Evolutionary conservation across 1,140 invertebrate genomes (phyloP), one percentile per base, ranked within the genome.

Genomic region (Lepeophtheirus salmonis): DNA sequence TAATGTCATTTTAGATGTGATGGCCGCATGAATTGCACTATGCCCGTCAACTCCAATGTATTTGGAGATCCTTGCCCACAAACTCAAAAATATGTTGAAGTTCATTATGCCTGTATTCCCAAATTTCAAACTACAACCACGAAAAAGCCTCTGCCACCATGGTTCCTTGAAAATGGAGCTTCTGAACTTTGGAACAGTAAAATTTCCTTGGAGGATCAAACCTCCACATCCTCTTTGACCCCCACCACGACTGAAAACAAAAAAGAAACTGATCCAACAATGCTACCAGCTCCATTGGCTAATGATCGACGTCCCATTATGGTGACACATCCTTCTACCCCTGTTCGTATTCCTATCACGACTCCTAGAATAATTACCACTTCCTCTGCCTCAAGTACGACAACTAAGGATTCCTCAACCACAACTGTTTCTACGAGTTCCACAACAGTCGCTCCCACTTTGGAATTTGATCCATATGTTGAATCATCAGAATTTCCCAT

Each of bases 71-170:
- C 89, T 23, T 96, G 91, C 73, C 82, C 84, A 14, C 86, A 82
- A 63, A 95, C 91, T 26, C 77, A 82, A 64, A 96, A 96, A 75
- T 96, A 95, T 75, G 77, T 95, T 58, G 90, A 96, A 76, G 89
- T 87, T 25, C 89, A 94, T 69, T 95, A 89, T 75, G 80, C 83
- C 67, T 95, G 90, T 75, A 78, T 84, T 62, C 81, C 83, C 72
- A 66, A 57, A 20, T 57, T 57, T 21, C 6, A 10, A 14, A 49
- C 25, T 3, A 61, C 59, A 12, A 61, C 59, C 14, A 61, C 59
- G 17, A 54, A 24, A 18, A 52, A 53, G 21, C 57, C 57, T 16
- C 25, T 61, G 6, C 59, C 59, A 16, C 59, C 59, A n/a, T 61
- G 59, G 59, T 61, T 61, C 25, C 59, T 61, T 12, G 50, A 61